A percentile compares a stretch with the other conserved stretches of the same genome.
Evolutionary conservation across 2,797 vertebrate species (phyloP).

Genomic region (Myiothlypis coronata): DNA sequence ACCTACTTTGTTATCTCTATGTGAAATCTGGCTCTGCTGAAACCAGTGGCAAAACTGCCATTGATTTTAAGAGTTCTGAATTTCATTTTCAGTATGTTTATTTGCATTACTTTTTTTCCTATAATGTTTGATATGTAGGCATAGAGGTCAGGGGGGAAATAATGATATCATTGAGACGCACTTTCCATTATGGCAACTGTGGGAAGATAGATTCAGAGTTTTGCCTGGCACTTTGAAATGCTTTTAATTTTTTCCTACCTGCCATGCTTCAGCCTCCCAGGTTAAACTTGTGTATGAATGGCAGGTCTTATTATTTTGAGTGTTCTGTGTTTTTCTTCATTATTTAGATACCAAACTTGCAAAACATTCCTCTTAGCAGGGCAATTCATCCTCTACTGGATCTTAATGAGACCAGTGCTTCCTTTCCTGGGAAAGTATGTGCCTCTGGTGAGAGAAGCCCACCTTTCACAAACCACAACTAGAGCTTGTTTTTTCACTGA

Average conservation of each 20-base stretch:
- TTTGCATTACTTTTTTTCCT: not conserved
- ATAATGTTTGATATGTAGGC: not conserved
- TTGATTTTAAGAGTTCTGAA: not conserved
- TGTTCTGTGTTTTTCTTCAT: not conserved
- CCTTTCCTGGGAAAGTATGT: conserved; percentile 5
- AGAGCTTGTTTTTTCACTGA: conserved; percentile 23
- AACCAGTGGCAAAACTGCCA: not conserved
- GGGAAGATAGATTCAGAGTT: not conserved
- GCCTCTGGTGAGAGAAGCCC: not conserved
- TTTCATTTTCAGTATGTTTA: not conserved
- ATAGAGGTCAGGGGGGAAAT: not conserved
- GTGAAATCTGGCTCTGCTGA: not conserved
- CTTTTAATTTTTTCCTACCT: not conserved
- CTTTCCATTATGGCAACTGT: not conserved
- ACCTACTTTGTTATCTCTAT: not conserved
- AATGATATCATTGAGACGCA: not conserved
- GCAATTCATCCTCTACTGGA: not conserved
- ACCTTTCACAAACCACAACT: conserved; percentile 43
- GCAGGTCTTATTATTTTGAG: not conserved
- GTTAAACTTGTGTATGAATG: not conserved
- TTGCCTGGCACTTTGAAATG: not conserved
- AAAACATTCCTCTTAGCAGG: conserved; percentile 14
- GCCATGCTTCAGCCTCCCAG: not conserved
- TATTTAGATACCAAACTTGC: conserved; percentile 2
- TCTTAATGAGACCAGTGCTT: not conserved